These are phyloP conservation scores for Aphyosemion australe DNA, from an alignment of 2,113 vertebrate species.

Conservation along the genomic window DNA sequence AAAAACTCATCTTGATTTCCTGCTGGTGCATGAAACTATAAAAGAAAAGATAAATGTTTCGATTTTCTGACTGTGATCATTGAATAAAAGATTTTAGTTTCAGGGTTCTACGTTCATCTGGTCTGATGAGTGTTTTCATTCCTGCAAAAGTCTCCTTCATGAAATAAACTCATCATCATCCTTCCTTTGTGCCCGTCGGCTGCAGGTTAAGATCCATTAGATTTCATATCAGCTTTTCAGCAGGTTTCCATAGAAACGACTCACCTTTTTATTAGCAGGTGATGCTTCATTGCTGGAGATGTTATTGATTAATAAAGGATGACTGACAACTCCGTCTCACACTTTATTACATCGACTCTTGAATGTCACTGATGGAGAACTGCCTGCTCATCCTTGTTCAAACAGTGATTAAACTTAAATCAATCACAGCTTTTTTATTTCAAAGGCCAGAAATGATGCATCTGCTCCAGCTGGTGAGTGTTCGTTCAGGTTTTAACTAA, in stretches of 20 bases:
- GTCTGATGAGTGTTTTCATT: no score
- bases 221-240: background rate
- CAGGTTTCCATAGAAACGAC: constrained; percentile 2
- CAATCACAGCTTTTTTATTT: background rate
- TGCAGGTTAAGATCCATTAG: background rate
- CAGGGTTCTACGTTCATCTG: no score
- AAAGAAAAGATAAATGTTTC: no score
- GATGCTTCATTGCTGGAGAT: background rate
- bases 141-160: background rate
- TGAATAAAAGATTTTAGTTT: no score
- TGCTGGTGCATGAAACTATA: no score
- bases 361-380: constrained; percentile 21
- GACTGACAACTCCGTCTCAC: background rate
- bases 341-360: background rate
- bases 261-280: background rate
- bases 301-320: constrained; percentile 17
- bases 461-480: no score
- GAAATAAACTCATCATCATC: no score
- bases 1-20: no score
- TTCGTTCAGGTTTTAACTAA: no score
- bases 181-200: background rate
- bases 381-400: background rate
- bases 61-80: no score
- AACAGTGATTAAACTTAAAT: constrained; percentile 1
- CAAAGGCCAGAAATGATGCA: no score